Conservation (phyloP, 1,140 invertebrate species). For the Myzus persicae region DNA sequence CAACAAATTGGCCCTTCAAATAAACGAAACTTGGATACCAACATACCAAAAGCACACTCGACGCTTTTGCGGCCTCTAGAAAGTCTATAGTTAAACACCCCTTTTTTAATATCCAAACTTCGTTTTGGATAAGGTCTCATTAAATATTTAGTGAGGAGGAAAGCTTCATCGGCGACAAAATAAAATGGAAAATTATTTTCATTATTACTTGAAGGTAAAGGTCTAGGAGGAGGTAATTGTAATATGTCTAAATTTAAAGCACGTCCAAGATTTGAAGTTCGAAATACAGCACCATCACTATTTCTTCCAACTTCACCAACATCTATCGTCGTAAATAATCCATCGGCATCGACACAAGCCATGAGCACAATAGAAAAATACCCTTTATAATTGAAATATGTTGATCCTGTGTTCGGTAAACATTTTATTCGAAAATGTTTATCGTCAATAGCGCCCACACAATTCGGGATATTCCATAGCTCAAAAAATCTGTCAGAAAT, state of each 20-base stretch:
- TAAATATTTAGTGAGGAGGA: slow-evolving; percentile 9
- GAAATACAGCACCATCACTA: slow-evolving; percentile 64
- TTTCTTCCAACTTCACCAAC: slow-evolving; percentile 62
- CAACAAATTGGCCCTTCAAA: slow-evolving; percentile 23
- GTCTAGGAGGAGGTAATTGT: background rate
- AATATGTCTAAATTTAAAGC: background rate
- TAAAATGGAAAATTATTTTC: slow-evolving; percentile 22
- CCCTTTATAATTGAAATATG: slow-evolving; percentile 65
- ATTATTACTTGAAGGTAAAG: background rate
- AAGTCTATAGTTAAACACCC: background rate
- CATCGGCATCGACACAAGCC: slow-evolving; percentile 63
- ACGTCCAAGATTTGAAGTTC: slow-evolving; percentile 38
- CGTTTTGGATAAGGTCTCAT: slow-evolving; percentile 18
- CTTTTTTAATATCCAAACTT: background rate
- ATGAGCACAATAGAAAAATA: slow-evolving; percentile 63
- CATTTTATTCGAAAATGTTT: slow-evolving; percentile 63
- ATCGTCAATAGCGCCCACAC: slow-evolving; percentile 65
- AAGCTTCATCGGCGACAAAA: background rate
- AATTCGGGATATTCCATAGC: slow-evolving; percentile 63
- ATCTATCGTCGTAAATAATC: slow-evolving; percentile 63
- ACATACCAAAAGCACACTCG: slow-evolving; percentile 20
- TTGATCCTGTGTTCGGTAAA: slow-evolving; percentile 60
- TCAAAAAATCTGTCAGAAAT: slow-evolving; percentile 11
- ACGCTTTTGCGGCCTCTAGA: background rate
- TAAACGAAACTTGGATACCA: slow-evolving; percentile 2